These are phyloP conservation scores for Eumerus sabulonum DNA, from an alignment of 2,888 invertebrate species.

Conservation along the genomic window DNA sequence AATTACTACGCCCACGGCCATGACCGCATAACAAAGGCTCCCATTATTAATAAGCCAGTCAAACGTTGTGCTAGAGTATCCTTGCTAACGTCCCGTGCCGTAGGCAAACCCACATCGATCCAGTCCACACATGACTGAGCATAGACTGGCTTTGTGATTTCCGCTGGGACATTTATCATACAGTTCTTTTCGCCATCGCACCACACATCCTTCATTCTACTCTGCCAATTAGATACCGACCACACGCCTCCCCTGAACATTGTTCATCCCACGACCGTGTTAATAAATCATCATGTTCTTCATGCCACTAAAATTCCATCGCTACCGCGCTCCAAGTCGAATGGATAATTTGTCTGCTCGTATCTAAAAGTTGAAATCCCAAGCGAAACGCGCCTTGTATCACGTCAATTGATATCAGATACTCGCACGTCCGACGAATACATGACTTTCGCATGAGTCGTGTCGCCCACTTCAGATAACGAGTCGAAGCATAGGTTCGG, in stretches of 20 bases:
- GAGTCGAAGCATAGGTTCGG: neutral
- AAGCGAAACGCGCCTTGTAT: slow-evolving; percentile 27
- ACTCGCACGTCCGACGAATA: slow-evolving; percentile 34
- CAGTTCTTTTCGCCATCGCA: slow-evolving; percentile 23
- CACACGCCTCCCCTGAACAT: neutral
- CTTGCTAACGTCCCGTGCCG: slow-evolving; percentile 25
- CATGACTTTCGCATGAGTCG: slow-evolving; percentile 43
- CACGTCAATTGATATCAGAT: slow-evolving; percentile 58
- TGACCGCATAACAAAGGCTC: slow-evolving; percentile 16
- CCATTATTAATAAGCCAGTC: slow-evolving; percentile 38
- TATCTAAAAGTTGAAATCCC: slow-evolving; percentile 25
- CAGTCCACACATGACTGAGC: too few species aligned
- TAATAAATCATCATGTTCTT: slow-evolving; percentile 40
- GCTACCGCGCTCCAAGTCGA: neutral
- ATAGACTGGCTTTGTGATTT: slow-evolving; percentile 49
- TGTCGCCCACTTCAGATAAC: neutral
- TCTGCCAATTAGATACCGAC: slow-evolving; percentile 49
- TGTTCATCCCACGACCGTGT: slow-evolving; percentile 12
- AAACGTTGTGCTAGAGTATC: neutral
- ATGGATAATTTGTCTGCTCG: slow-evolving; percentile 30
- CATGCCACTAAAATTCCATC: too few species aligned
- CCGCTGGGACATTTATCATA: slow-evolving; percentile 56
- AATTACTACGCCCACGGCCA: too few species aligned
- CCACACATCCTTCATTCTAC: slow-evolving; percentile 24
- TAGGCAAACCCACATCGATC: neutral